Evolutionary conservation across 2,797 vertebrate genomes (phyloP).

Genomic region (Ctenochaetus hawaiiensis): DNA sequence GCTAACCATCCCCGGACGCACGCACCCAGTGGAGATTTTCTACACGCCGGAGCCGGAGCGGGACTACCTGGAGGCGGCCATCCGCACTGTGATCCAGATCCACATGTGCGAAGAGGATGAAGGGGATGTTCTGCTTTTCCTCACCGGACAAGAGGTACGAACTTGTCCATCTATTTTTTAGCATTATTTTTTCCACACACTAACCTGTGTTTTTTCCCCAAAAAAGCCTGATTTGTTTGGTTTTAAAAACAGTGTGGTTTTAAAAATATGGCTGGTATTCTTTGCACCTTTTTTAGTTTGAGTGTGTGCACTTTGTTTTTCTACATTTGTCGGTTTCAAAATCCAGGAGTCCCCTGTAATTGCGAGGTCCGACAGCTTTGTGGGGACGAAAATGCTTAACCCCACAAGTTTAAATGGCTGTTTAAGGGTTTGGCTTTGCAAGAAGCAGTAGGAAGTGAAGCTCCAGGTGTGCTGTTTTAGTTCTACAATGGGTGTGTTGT

Average conservation of each 20-base stretch:
- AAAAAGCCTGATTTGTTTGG: neutral
- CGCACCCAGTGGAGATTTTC: conserved; percentile 98
- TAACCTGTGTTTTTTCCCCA: neutral
- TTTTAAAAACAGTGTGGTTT: neutral
- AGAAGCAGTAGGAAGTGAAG: too few relatives aligned
- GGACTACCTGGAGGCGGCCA: conserved; percentile 97
- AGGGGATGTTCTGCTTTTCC: conserved; percentile 93
- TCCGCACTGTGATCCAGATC: conserved; percentile 96
- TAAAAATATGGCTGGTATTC: neutral
- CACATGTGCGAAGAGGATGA: conserved; percentile 98
- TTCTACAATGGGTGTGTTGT: too few relatives aligned
- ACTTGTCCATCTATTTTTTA: neutral
- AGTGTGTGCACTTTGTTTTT: too few relatives aligned
- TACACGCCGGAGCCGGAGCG: conserved; percentile 97
- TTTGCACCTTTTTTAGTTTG: too few relatives aligned
- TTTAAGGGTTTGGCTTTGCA: too few relatives aligned
- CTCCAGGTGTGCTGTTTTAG: too few relatives aligned
- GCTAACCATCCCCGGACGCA: conserved; percentile 95
- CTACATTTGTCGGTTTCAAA: too few relatives aligned
- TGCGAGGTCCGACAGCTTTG: too few relatives aligned
- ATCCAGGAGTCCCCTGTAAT: too few relatives aligned
- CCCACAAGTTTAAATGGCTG: too few relatives aligned
- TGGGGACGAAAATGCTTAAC: too few relatives aligned
- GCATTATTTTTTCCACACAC: neutral
- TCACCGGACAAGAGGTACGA: conserved; percentile 95